Conservation (phyloP, 92 coral and sea anemone species). For the Heteractis magnifica region DNA sequence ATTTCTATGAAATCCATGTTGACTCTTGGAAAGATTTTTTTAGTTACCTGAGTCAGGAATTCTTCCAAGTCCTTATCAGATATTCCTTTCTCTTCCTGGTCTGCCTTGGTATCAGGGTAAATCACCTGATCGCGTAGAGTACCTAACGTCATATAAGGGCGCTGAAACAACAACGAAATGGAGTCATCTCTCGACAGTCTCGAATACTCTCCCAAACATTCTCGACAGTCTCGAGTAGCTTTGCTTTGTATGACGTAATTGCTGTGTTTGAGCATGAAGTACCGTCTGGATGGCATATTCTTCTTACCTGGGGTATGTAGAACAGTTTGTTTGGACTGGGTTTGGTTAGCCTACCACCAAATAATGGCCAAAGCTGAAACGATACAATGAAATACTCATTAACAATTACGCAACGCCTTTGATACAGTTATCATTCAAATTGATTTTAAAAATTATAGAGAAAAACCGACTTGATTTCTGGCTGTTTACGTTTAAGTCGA, state of each 20-base stretch:
- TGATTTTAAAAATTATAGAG: not conserved
- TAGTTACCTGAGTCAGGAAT: constrained; percentile 72
- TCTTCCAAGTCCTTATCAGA: constrained; percentile 77
- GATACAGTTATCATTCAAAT: too few species aligned
- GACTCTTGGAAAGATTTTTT: too few species aligned
- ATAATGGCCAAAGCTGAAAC: constrained; percentile 88
- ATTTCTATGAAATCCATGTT: too few species aligned
- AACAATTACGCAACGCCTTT: not conserved
- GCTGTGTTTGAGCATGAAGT: not conserved
- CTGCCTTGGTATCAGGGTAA: constrained; percentile 88
- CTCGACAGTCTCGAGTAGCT: too few species aligned
- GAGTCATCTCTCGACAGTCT: not conserved
- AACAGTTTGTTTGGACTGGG: constrained; percentile 91
- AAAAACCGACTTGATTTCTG: not conserved
- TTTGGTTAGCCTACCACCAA: constrained; percentile 89
- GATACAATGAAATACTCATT: constrained; percentile 10
- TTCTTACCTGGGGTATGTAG: constrained; percentile 91
- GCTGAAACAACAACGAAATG: constrained; percentile 41
- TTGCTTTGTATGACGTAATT: not conserved
- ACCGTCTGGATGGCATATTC: too few species aligned
- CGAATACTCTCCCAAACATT: not conserved
- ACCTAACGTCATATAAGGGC: constrained; percentile 96
- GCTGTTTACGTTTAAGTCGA: not conserved
- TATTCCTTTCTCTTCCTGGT: constrained; percentile 70
- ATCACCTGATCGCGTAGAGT: constrained; percentile 95